Percentiles rank a stretch among this genome's conserved stretches.
Conservation (phyloP, 2,113 vertebrate species). For the Paramormyrops kingsleyae region DNA sequence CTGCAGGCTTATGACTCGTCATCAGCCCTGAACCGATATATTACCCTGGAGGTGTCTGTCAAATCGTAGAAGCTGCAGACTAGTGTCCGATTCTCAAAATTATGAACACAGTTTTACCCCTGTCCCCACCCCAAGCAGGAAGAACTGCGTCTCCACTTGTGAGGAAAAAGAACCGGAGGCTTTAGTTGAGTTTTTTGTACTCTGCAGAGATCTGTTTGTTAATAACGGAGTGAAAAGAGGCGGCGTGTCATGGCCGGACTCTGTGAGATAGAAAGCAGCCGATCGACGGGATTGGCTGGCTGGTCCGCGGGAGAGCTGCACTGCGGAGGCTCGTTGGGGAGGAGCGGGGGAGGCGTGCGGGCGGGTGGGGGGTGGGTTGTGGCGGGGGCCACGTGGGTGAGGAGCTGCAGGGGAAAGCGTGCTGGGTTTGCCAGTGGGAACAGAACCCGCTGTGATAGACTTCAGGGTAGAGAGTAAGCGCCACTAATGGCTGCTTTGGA, state of each 20-base stretch:
- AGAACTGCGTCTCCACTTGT: not conserved
- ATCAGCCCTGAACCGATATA: not conserved
- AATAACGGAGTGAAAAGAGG: not conserved
- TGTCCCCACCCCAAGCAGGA: not conserved
- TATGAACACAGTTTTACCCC: not conserved
- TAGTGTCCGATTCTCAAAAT: not conserved
- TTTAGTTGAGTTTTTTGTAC: not conserved
- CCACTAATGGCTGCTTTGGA: not conserved
- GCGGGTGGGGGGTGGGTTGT: not conserved
- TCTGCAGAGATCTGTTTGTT: not conserved
- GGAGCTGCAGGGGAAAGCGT: not conserved
- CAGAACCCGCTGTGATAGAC: not conserved
- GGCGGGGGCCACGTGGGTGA: not conserved
- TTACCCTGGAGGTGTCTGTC: not conserved
- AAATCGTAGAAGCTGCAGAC: not conserved
- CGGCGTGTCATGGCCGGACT: conserved; percentile 28
- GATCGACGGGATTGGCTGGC: conserved; percentile 26
- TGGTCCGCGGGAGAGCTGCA: conserved; percentile 62
- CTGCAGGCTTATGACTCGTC: not conserved
- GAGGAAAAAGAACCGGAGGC: not conserved
- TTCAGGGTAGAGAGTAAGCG: not conserved
- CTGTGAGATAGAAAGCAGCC: conserved; percentile 28
- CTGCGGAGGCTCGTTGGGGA: conserved; percentile 53
- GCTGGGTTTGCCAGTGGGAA: not conserved
- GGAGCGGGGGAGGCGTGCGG: not conserved